Base-by-base conservation (phyloP, 2,888 invertebrate genomes). In the Himalopsyche anomala region DNA sequence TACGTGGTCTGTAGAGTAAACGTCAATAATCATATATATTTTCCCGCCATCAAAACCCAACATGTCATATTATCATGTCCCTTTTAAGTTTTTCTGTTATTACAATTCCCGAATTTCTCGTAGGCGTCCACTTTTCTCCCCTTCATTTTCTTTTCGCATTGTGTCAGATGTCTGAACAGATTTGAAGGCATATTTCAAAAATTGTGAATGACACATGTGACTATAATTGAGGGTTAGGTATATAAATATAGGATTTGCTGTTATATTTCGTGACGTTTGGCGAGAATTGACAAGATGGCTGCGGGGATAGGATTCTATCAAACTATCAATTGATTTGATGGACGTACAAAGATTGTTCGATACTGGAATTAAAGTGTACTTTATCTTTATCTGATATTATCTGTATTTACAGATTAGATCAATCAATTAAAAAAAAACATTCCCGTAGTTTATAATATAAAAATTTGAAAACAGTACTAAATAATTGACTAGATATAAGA, bases 141-240 rank as follows among this genome's bases (percentile, higher is more conserved):
- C 19, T 11, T 19, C 62, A 62, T 28, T 62, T 62, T 62, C 62
- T 15, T 9, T 62, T 62, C 62, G 62, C 4, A 62, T 62, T 19
- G 62, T 62, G 62, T 62, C 62, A 62, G 62, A 62, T 19, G 28
- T 62, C 62, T 62, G 62, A 19, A 19, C 19, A 28, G n/a, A 19
- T 62, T 62, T 8, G 28, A 62, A 62, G 28, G 19, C 62, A 62
- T 62, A 19, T 62, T 62, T n/a, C 19, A 6, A 62, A 62, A 62
- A 19, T 56, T 56, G 56, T 56, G 56, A 56, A 17, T 56, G 56
- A 56, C 56, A 56, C n/a, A 56, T n/a, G n/a, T 28, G 62, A 62
- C 19, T 28, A 19, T 62, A 62, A 62, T 19, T 62, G 62, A 62
- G 28, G 19, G 19, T 62, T 19, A 19, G 62, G 28, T 62, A 5